Evolutionary conservation across 2,888 invertebrate species (phyloP).

Genomic region (Pseudoips prasinana): DNA sequence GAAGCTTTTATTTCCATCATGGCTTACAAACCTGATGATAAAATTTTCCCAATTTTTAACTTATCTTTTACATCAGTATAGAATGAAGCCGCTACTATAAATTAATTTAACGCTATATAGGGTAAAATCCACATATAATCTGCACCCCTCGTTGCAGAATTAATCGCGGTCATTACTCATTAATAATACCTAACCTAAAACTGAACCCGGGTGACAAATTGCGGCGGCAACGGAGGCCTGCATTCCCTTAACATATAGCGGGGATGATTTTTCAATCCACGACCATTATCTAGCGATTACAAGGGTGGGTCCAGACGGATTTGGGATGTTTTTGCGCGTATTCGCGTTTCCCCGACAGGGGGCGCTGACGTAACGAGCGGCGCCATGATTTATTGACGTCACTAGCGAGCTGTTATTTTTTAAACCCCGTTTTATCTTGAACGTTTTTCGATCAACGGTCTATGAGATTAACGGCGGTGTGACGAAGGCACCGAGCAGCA

Average conservation of each 20-base stretch:
- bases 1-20: too few relatives aligned
- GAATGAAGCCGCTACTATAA: too few relatives aligned
- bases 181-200: slow-evolving; percentile 36
- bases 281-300: slow-evolving; percentile 77
- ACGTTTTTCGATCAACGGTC: slow-evolving; percentile 55
- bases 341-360: slow-evolving; percentile 48
- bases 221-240: slow-evolving; percentile 37
- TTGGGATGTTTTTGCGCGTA: slow-evolving; percentile 64
- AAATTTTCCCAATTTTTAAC: too few relatives aligned
- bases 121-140: slow-evolving; percentile 23
- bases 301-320: slow-evolving; percentile 74
- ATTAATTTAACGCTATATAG: too few relatives aligned
- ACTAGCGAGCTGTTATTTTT: slow-evolving; percentile 61
- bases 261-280: slow-evolving; percentile 77
- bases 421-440: slow-evolving; percentile 61
- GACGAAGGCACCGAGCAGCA: slow-evolving; percentile 2
- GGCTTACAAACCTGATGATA: too few relatives aligned
- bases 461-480: slow-evolving; percentile 43
- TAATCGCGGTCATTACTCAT: slow-evolving; percentile 44
- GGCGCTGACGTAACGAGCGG: slow-evolving; percentile 45
- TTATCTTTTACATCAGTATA: too few relatives aligned
- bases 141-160: slow-evolving; percentile 35
- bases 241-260: slow-evolving; percentile 57
- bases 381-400: slow-evolving; percentile 67
- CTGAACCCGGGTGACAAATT: slow-evolving; percentile 43